A percentile compares a stretch with the other conserved stretches of the same genome.
Evolutionary conservation across 2,113 vertebrate genomes (phyloP).

Genomic region (Pristiophorus japonicus): DNA sequence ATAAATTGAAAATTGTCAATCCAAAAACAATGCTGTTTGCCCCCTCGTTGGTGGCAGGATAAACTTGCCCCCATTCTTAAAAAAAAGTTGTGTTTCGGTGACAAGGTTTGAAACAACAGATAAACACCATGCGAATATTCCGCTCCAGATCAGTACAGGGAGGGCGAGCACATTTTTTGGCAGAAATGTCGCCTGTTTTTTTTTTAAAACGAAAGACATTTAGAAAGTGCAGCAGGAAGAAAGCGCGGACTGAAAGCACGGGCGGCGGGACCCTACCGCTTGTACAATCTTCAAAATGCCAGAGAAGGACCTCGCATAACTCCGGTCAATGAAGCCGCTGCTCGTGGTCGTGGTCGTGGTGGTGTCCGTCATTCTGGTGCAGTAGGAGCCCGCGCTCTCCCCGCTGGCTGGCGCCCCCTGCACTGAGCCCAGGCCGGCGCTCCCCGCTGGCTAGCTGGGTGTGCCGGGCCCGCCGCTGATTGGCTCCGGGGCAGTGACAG

Average conservation of each 20-base stretch:
- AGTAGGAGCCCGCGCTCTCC: no score
- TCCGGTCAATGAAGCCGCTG: slow-evolving; percentile 48
- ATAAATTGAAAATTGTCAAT: neutral
- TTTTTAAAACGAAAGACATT: neutral
- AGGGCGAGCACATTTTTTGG: neutral
- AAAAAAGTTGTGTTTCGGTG: neutral
- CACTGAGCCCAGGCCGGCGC: neutral
- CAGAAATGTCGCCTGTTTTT: neutral
- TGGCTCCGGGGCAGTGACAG: neutral
- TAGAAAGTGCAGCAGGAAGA: no score
- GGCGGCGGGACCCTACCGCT: slow-evolving; percentile 50
- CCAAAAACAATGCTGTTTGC: neutral
- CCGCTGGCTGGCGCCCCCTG: neutral
- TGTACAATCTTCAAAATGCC: slow-evolving; percentile 60
- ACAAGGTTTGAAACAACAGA: neutral
- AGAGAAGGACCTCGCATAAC: slow-evolving; percentile 53
- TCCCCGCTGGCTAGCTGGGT: neutral
- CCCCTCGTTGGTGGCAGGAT: neutral
- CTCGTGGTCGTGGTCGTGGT: slow-evolving; percentile 46
- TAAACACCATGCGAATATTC: neutral
- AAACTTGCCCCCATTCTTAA: no score
- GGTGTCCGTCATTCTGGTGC: slow-evolving; percentile 44
- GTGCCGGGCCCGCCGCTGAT: neutral
- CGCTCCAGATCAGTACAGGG: no score
- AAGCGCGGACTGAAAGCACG: neutral